These are phyloP conservation scores for Caenorhabditis tropicalis DNA, from an alignment of 1,140 invertebrate genomes.

Conservation along the genomic window DNA sequence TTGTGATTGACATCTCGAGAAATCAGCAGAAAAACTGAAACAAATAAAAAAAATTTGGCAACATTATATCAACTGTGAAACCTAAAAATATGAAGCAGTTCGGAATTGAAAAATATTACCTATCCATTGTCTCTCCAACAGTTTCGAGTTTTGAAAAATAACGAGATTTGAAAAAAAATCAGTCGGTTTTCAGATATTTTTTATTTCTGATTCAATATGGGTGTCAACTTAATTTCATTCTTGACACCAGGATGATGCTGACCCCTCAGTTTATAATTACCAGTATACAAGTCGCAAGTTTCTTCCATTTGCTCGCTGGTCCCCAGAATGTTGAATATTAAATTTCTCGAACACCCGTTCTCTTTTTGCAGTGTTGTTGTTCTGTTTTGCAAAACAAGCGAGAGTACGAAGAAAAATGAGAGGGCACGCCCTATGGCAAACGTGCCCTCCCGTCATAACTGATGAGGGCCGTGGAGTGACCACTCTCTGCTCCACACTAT, in stretches of 20 bases:
- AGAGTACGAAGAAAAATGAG: constrained; percentile 34
- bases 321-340: constrained; percentile 39
- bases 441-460: constrained; percentile 42
- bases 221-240: not conserved
- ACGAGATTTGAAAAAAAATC: too few relatives aligned
- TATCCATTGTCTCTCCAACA: too few relatives aligned
- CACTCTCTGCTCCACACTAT: constrained; percentile 1
- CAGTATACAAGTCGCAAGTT: not conserved
- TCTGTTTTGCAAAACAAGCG: constrained; percentile 43
- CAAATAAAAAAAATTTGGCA: too few relatives aligned
- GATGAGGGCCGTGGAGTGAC: constrained; percentile 28
- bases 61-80: too few relatives aligned
- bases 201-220: not conserved
- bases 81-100: too few relatives aligned
- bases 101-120: too few relatives aligned
- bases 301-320: not conserved
- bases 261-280: not conserved
- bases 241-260: not conserved
- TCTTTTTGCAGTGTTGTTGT: constrained; percentile 45
- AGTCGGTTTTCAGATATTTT: not conserved
- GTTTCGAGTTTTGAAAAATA: too few relatives aligned
- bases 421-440: constrained; percentile 33
- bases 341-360: constrained; percentile 37
- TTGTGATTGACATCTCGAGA: too few relatives aligned
- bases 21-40: too few relatives aligned